Evolutionary conservation across 1,140 invertebrate genomes (phyloP).

Genomic region (Himalopsyche phryganea): DNA sequence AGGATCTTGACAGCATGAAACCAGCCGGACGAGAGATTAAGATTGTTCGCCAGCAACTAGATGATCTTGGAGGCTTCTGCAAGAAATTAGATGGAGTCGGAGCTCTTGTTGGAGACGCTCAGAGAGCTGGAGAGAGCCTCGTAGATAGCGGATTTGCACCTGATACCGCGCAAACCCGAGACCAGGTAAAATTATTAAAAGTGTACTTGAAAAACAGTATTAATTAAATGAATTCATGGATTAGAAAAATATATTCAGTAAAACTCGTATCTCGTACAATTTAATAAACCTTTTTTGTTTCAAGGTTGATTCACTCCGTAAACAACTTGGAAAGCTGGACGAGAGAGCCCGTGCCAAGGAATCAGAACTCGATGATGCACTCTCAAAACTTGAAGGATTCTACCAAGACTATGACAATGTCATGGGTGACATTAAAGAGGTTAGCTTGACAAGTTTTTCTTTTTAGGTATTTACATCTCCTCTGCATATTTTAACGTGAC

Average conservation of each 20-base stretch:
- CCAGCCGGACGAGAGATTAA: conserved; percentile 84
- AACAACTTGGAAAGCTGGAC: conserved; percentile 75
- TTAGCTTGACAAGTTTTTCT: conserved; percentile 41
- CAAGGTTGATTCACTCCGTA: conserved; percentile 73
- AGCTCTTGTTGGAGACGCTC: conserved; percentile 67
- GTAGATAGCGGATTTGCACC: conserved; percentile 80
- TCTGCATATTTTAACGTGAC: too few species aligned
- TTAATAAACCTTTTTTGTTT: too few species aligned
- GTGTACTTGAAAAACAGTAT: too few species aligned
- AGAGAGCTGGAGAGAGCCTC: conserved; percentile 70
- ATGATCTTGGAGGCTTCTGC: conserved; percentile 70
- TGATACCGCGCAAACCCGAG: conserved; percentile 72
- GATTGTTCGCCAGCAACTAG: conserved; percentile 77
- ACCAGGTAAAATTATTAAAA: conserved; percentile 57
- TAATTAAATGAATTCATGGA: too few species aligned
- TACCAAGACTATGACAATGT: conserved; percentile 72
- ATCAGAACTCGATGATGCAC: conserved; percentile 68
- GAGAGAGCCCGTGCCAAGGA: conserved; percentile 72
- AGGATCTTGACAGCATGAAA: conserved; percentile 79
- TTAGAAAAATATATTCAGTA: too few species aligned
- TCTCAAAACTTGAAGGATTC: conserved; percentile 79
- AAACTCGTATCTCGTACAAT: too few species aligned
- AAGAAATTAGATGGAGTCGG: conserved; percentile 64
- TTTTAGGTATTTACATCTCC: too few species aligned
- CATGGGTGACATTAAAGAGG: conserved; percentile 74